phyloP scores from a whole-genome alignment of 2,797 vertebrate species.

The Momotus momota region DNA sequence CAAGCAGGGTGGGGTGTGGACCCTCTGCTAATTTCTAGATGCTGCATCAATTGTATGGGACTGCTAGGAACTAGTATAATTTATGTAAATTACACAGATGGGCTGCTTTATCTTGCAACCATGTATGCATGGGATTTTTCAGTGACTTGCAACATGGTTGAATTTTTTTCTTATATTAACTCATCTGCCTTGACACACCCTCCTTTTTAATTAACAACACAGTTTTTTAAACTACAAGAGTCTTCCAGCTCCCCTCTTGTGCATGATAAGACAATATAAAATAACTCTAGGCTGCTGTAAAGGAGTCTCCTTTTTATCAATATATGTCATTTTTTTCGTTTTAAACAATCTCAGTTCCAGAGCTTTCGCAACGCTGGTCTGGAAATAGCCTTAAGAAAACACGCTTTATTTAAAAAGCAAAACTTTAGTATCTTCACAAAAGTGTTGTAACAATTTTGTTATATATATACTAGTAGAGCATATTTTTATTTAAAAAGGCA shows the following conservation, averaged over 20 bases:
- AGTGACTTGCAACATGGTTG: constrained; percentile 65
- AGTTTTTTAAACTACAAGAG: constrained; percentile 46
- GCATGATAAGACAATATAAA: constrained; percentile 14
- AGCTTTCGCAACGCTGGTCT: neutral
- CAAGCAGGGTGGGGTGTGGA: neutral
- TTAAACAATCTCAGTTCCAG: neutral
- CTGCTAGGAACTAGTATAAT: constrained; percentile 68
- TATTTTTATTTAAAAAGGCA: neutral
- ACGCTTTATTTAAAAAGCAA: neutral
- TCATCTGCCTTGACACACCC: constrained; percentile 68
- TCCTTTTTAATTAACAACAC: constrained; percentile 51
- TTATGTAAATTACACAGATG: constrained; percentile 75
- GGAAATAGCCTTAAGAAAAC: constrained; percentile 30
- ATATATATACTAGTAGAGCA: neutral
- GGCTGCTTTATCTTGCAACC: constrained; percentile 71
- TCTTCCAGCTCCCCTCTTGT: constrained; percentile 8
- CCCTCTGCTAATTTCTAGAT: constrained; percentile 53
- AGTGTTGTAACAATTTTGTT: neutral
- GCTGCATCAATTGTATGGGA: constrained; percentile 53
- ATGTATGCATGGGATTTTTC: constrained; percentile 58
- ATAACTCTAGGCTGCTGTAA: neutral
- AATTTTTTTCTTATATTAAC: constrained; percentile 64
- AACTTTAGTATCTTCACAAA: neutral
- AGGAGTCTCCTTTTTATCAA: neutral
- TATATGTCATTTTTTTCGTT: neutral